These are phyloP conservation scores for Pogonomyrmex barbatus DNA, from an alignment of 1,140 invertebrate species.

Conservation along the genomic window DNA sequence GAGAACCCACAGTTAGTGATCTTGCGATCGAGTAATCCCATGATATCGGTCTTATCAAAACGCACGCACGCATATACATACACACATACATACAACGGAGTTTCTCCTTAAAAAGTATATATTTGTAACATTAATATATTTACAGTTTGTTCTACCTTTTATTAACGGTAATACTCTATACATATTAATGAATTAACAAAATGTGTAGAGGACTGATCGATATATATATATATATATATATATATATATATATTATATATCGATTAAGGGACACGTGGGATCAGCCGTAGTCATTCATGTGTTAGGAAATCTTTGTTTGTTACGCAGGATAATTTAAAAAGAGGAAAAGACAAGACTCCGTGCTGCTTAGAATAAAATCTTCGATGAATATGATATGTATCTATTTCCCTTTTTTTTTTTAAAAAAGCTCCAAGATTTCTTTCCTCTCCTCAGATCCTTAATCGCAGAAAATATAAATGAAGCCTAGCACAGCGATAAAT, in stretches of 20 bases:
- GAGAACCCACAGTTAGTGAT: neutral
- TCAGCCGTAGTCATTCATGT: neutral
- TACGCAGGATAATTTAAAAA: conserved; percentile 37
- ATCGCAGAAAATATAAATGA: neutral
- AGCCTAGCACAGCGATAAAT: neutral
- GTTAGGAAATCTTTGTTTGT: conserved; percentile 1
- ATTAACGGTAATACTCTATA: conserved; percentile 27
- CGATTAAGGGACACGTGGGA: neutral
- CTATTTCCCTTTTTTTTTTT: conserved; percentile 1
- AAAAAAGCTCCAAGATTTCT: neutral
- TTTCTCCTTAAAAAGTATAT: conserved; percentile 54
- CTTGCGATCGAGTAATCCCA: neutral
- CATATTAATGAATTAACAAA: conserved; percentile 40
- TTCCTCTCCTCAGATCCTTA: neutral
- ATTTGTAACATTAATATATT: conserved; percentile 52
- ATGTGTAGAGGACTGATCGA: conserved; percentile 52
- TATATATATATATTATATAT: neutral
- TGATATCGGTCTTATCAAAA: conserved; percentile 26
- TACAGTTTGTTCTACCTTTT: conserved; percentile 40
- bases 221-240: no score
- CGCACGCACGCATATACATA: conserved; percentile 3
- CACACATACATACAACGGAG: conserved; percentile 8
- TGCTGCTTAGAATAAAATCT: neutral
- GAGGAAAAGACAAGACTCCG: neutral
- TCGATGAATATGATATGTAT: conserved; percentile 48